phyloP scores from a whole-genome alignment of 2,113 vertebrate genomes.

The Nettapus auritus region DNA sequence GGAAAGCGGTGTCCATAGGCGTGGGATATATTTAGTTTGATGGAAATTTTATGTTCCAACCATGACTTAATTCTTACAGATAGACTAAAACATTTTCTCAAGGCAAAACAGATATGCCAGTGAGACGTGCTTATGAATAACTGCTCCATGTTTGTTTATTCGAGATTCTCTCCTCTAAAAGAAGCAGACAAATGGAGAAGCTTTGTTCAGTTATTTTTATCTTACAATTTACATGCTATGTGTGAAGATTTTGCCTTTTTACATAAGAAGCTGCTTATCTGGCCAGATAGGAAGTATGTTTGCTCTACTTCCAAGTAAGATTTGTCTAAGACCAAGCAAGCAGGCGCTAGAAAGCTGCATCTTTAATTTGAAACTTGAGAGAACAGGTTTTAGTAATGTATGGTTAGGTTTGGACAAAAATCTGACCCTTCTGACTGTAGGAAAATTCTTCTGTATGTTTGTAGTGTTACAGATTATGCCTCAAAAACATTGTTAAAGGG shows the following conservation, averaged over 20 bases:
- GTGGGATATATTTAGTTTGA: fast-evolving
- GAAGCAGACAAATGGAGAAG: background rate
- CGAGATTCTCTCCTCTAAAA: background rate
- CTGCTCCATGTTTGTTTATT: slow-evolving; percentile 22
- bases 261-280: background rate
- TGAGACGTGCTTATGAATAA: background rate
- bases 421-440: background rate
- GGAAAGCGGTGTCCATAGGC: background rate
- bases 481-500: background rate
- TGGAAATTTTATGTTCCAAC: background rate
- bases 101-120: background rate
- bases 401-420: background rate
- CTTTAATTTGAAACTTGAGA: background rate
- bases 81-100: background rate
- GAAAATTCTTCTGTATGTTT: background rate
- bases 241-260: background rate
- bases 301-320: background rate
- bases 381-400: background rate
- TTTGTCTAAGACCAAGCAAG: background rate
- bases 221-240: background rate
- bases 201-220: slow-evolving; percentile 6
- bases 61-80: background rate
- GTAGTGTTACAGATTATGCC: background rate
- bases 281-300: background rate
- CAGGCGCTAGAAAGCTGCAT: background rate